Percentiles rank a stretch among this genome's conserved stretches.
phyloP scores from a whole-genome alignment of 2,888 invertebrate species.

The Thera obeliscata region DNA sequence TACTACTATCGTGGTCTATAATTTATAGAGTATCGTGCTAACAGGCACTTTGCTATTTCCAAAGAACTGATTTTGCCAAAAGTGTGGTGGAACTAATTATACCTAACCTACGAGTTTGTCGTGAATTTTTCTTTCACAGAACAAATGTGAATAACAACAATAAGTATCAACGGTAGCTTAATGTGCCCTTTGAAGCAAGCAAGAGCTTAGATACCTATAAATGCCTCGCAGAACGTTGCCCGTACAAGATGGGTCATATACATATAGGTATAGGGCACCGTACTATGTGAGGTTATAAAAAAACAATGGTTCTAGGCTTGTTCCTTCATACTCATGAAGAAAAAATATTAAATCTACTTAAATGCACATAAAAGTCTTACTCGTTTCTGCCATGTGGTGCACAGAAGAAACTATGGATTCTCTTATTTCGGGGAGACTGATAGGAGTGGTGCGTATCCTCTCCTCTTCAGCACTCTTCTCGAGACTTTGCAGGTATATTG shows the following conservation, averaged over 20 bases:
- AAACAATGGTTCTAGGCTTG: no score
- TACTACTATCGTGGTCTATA: background rate
- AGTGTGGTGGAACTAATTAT: background rate
- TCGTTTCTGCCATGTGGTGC: slow-evolving; percentile 66
- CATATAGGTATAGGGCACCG: no score
- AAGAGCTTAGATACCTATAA: no score
- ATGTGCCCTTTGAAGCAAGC: no score
- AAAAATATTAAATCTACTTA: no score
- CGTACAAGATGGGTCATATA: no score
- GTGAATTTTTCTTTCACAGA: background rate
- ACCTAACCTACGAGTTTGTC: background rate
- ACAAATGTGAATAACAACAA: background rate
- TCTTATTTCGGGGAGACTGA: slow-evolving; percentile 62
- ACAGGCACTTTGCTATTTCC: background rate
- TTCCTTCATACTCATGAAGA: no score
- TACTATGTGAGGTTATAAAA: no score
- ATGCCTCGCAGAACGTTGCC: no score
- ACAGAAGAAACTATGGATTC: slow-evolving; percentile 71
- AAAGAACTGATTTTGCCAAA: slow-evolving; percentile 4
- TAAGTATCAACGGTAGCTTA: no score
- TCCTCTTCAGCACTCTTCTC: slow-evolving; percentile 73
- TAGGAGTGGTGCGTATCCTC: slow-evolving; percentile 62
- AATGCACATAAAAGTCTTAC: slow-evolving; percentile 51
- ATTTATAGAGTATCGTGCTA: background rate
- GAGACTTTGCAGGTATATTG: slow-evolving; percentile 70